Conservation (phyloP, 2,888 invertebrate species). For the Rotaria magnacalcarata region DNA sequence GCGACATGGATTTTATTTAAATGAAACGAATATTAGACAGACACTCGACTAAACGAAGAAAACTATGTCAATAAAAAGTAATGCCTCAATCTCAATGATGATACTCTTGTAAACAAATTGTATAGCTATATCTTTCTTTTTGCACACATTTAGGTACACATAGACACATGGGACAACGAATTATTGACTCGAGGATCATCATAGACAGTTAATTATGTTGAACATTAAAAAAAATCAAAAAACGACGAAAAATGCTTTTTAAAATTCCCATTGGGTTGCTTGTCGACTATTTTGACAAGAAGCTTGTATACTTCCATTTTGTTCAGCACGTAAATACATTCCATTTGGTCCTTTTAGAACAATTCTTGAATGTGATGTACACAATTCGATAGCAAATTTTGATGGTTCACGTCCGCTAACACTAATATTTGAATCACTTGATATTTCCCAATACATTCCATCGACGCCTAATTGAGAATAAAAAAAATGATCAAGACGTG, state of each 20-base stretch:
- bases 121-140: not conserved
- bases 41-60: not conserved
- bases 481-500: not conserved
- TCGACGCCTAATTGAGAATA: conserved; percentile 34
- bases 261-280: conserved; percentile 46
- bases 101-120: not conserved
- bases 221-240: not conserved
- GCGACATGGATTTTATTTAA: not conserved
- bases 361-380: conserved; percentile 73
- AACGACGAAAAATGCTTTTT: not conserved
- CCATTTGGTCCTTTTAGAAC: conserved; percentile 73
- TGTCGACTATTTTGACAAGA: conserved; percentile 27
- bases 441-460: conserved; percentile 77
- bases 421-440: conserved; percentile 73
- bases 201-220: not conserved
- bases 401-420: conserved; percentile 78
- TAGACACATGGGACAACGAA: not conserved
- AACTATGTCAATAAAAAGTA: not conserved
- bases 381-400: conserved; percentile 83
- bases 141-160: not conserved
- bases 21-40: not conserved
- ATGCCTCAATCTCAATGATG: not conserved
- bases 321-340: conserved; percentile 61
- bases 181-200: conserved; percentile 1
- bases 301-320: conserved; percentile 52